Percentiles rank a stretch among this genome's conserved stretches.
phyloP scores from a whole-genome alignment of 2,888 invertebrate genomes.

The Clostera curtula region DNA sequence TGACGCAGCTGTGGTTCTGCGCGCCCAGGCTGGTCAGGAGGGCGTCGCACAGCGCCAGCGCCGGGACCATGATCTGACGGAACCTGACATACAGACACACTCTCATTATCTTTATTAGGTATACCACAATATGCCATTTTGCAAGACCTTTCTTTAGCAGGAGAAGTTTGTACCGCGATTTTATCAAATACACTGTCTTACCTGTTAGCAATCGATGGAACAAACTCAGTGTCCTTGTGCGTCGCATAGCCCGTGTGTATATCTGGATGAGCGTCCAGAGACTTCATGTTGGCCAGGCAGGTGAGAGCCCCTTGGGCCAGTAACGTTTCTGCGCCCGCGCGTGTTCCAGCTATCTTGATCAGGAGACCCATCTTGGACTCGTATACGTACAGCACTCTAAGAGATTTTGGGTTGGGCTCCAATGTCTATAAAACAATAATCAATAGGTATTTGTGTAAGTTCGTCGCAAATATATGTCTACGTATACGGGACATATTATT shows the following conservation, averaged over 20 bases:
- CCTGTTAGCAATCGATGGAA: constrained; percentile 49
- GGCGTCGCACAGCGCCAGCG: constrained; percentile 86
- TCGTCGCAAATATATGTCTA: too few relatives aligned
- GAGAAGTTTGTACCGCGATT: too few relatives aligned
- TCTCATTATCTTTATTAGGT: neutral
- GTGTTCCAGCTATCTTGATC: constrained; percentile 79
- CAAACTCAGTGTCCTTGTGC: constrained; percentile 33
- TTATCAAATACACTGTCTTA: constrained; percentile 8
- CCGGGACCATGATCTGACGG: constrained; percentile 88
- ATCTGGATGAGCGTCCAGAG: constrained; percentile 84
- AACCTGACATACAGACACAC: constrained; percentile 71
- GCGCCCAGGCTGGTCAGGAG: constrained; percentile 88
- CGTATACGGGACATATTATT: too few relatives aligned
- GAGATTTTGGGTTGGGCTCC: constrained; percentile 78
- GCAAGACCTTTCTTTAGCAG: too few relatives aligned
- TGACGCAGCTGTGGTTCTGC: constrained; percentile 86
- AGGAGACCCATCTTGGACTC: constrained; percentile 90
- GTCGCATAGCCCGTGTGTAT: constrained; percentile 38
- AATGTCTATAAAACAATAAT: constrained; percentile 53
- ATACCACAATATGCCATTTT: too few relatives aligned
- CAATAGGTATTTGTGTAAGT: too few relatives aligned
- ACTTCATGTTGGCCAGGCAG: constrained; percentile 78
- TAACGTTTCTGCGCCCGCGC: constrained; percentile 81
- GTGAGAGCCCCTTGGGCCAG: constrained; percentile 84
- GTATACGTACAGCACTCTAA: constrained; percentile 88